These are phyloP conservation scores for Plusia festucae DNA, from an alignment of 2,888 invertebrate species.

Conservation along the genomic window DNA sequence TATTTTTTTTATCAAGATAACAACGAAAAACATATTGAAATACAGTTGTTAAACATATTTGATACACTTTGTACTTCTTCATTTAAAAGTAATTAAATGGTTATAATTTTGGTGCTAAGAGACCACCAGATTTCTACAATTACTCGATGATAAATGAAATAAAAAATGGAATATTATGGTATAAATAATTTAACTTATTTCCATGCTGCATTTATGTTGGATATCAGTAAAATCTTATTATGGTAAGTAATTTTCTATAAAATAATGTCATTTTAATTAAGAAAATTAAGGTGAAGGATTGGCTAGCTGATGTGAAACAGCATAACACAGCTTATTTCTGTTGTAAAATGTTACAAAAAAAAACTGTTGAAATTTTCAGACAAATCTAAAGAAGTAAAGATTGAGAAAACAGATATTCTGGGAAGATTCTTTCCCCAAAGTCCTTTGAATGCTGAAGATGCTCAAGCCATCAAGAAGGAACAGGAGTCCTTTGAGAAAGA, in stretches of 20 bases:
- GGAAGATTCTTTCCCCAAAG: conserved; percentile 90
- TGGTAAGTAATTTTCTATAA: not conserved
- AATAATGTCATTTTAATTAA: not conserved
- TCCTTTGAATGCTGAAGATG: conserved; percentile 75
- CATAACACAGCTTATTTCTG: not conserved
- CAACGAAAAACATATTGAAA: not conserved
- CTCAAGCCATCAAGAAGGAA: conserved; percentile 87
- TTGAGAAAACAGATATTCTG: conserved; percentile 83
- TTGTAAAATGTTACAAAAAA: conserved; percentile 39
- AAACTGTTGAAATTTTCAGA: conserved; percentile 47
- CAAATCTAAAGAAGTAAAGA: conserved; percentile 68
- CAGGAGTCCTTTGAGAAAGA: conserved; percentile 89
- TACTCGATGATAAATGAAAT: too few species aligned
- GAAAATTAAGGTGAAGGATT: not conserved
- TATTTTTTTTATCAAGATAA: conserved; percentile 2
- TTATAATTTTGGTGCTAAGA: not conserved
- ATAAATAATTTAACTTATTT: not conserved
- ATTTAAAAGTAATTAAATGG: not conserved
- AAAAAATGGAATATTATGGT: not conserved
- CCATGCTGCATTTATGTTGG: not conserved
- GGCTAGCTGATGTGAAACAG: not conserved
- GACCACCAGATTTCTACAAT: not conserved
- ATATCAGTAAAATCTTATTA: not conserved
- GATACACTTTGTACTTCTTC: not conserved
- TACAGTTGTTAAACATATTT: not conserved